These are phyloP conservation scores for Rhagophthalmus giganteus DNA, from an alignment of 2,888 invertebrate species.

Conservation along the genomic window DNA sequence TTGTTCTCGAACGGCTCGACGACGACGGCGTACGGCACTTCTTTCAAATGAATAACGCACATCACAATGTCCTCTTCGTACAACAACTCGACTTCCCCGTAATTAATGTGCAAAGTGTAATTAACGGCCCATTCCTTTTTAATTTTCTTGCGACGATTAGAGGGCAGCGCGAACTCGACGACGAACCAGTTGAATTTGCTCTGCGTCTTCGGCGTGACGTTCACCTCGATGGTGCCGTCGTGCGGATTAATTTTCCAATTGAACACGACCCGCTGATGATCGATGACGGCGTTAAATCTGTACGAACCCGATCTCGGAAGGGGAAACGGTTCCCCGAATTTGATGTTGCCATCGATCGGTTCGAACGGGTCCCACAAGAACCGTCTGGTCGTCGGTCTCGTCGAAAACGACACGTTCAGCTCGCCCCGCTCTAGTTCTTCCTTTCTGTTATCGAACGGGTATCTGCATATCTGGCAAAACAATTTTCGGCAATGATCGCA, in stretches of 20 bases:
- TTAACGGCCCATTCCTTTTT: conserved; percentile 17
- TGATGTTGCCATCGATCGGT: conserved; percentile 8
- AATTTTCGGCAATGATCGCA: conserved; percentile 13
- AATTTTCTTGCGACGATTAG: neutral
- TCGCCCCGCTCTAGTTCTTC: conserved; percentile 1
- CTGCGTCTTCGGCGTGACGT: conserved; percentile 3
- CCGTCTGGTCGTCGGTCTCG: neutral
- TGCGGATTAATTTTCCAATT: conserved; percentile 18
- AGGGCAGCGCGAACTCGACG: conserved; percentile 11
- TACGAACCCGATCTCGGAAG: conserved; percentile 8
- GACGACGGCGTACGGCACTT: conserved; percentile 1
- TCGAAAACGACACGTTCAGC: neutral
- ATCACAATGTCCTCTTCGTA: conserved; percentile 7
- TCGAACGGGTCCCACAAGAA: conserved; percentile 1
- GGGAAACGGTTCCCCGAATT: conserved; percentile 7
- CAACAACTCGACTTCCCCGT: conserved; percentile 4
- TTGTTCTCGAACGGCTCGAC: conserved; percentile 6
- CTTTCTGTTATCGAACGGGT: conserved; percentile 5
- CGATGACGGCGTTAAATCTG: conserved; percentile 1
- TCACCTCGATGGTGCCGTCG: conserved; percentile 10
- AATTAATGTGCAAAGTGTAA: conserved; percentile 3
- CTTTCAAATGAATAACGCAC: conserved; percentile 7
- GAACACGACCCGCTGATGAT: conserved; percentile 1
- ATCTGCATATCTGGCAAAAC: conserved; percentile 14
- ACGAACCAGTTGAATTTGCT: conserved; percentile 8